Conservation (phyloP, 2,888 invertebrate genomes). For the Hirtodrosophila confusa region DNA sequence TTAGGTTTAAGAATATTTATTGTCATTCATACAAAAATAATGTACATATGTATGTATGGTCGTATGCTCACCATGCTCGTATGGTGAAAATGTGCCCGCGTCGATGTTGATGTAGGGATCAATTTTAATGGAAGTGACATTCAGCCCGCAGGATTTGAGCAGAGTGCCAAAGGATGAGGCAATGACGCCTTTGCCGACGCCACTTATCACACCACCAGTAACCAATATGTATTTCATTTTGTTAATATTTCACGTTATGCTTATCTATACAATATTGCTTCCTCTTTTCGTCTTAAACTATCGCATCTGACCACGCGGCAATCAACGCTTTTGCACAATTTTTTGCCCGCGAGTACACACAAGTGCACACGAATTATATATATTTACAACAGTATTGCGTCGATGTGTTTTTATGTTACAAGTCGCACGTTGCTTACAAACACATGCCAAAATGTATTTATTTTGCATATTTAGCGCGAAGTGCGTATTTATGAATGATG, state of each 20-base stretch:
- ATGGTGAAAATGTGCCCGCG: conserved; percentile 99
- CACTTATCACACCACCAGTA: conserved; percentile 99
- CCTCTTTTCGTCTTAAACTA: neutral
- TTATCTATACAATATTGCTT: too few species aligned
- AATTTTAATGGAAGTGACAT: conserved; percentile 99
- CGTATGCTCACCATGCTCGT: conserved; percentile 93
- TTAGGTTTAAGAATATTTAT: too few species aligned
- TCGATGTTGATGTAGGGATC: conserved; percentile 99
- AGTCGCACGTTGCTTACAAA: conserved; percentile 7
- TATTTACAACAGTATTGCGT: neutral
- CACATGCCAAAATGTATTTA: neutral
- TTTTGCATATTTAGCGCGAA: conserved; percentile 19
- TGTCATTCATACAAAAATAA: too few species aligned
- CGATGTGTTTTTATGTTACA: neutral
- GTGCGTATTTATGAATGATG: neutral
- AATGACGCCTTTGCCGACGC: conserved; percentile 98
- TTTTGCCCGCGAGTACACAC: conserved; percentile 13
- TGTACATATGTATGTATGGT: neutral
- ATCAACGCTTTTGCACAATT: neutral
- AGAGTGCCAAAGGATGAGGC: conserved; percentile 98
- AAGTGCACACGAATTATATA: neutral
- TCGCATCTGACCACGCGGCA: conserved; percentile 23
- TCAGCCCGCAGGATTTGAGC: conserved; percentile 96
- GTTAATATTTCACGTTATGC: neutral
- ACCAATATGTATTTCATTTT: conserved; percentile 98